Evolutionary conservation across 2,888 invertebrate genomes (phyloP), one percentile per base, ranked within the genome.

Genomic region (Octodonta nipae): DNA sequence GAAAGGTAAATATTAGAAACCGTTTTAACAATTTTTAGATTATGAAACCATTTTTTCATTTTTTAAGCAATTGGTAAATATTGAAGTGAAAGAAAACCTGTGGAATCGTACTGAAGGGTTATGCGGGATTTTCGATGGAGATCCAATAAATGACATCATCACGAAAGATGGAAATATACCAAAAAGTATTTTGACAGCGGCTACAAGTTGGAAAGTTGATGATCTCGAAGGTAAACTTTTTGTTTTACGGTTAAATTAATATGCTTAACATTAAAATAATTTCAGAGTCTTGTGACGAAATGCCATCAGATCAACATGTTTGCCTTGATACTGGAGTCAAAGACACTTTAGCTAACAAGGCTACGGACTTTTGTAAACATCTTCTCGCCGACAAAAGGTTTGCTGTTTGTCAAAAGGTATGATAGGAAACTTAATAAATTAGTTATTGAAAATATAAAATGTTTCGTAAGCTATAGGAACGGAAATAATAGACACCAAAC

Each of bases 31-130:
- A 20, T n/a, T 6, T 20, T 20, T 20, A n/a, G 7, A 20, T 6
- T 13, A 4, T 37, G 15, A 17, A 34, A 20, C 5, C 8, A 16
- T 14, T 8, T 13, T 27, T 32, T 6, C 30, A 31, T 33, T 27
- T 33, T 30, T 51, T 15, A 58, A 78, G 71, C 71, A 75, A 51
- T 56, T 77, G 37, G 63, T 86, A 4, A 65, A 76, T 38, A 62
- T 85, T 0, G 75, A 78, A 52, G 77, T 75, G 0, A 66, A 72
- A 2, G 71, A 78, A 13, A 66, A 68, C 2, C 57, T 83, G 17
- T 86, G 84, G 80, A 81, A 82, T 49, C 73, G 76, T 47, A 81
- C 85, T 0, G 74, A 74, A 38, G 91, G 89, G 33, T 64, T 91
- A 0, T 91, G 91, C 52, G 89, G 91, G 0, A 67, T 66, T 1